Percentiles rank a stretch among this genome's conserved stretches.
Conservation (phyloP, 2,797 vertebrate genomes). For the Manis crassicaudata region DNA sequence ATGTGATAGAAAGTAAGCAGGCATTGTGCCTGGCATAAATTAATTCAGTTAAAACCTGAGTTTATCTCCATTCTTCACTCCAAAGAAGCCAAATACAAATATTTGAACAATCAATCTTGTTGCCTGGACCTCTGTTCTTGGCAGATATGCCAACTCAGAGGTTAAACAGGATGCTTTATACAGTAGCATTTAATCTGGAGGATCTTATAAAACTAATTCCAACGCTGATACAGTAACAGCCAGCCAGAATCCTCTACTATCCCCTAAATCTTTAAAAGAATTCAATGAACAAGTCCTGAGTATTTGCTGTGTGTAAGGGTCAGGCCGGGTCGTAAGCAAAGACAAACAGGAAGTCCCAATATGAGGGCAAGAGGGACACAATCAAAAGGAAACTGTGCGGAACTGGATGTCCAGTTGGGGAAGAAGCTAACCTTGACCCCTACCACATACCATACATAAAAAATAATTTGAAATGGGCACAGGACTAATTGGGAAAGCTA, state of each 20-base stretch:
- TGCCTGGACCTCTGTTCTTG: not conserved
- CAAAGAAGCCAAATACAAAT: not conserved
- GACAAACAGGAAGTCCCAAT: not conserved
- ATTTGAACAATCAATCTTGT: not conserved
- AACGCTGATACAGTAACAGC: not conserved
- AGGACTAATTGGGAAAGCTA: not conserved
- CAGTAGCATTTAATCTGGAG: not conserved
- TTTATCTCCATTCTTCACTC: not conserved
- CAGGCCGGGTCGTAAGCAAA: not conserved
- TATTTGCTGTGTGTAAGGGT: not conserved
- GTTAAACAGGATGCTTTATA: not conserved
- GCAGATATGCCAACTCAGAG: not conserved
- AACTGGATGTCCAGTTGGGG: not conserved
- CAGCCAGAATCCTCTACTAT: not conserved
- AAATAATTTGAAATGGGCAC: not conserved
- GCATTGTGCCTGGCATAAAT: accelerated
- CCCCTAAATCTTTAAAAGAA: not conserved
- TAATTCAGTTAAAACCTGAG: not conserved
- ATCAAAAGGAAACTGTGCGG: no score
- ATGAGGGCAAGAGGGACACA: not conserved
- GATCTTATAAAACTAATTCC: not conserved
- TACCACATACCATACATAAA: not conserved
- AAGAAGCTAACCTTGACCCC: not conserved
- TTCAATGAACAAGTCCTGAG: not conserved
- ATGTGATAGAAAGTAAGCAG: not conserved